Conservation (phyloP, 2,888 invertebrate species). For the Acanthopleura granulata region DNA sequence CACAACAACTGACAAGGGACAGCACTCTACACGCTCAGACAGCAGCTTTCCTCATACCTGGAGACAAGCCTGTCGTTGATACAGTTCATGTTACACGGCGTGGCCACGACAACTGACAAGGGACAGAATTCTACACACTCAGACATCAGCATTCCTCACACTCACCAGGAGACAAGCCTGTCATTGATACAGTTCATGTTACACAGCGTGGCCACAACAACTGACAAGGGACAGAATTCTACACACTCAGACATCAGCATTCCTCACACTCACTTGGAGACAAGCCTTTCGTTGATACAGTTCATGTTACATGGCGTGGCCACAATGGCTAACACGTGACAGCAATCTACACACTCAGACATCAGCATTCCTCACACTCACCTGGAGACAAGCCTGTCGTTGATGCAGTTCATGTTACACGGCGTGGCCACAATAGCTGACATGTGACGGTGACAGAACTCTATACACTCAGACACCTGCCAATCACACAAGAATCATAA, state of each 20-base stretch:
- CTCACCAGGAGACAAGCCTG: conserved; percentile 68
- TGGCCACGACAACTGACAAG: conserved; percentile 87
- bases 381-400: conserved; percentile 75
- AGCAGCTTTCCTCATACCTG: no score
- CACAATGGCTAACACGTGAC: conserved; percentile 89
- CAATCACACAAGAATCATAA: conserved; percentile 21
- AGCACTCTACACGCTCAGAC: conserved; percentile 89
- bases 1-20: conserved; percentile 89
- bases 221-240: conserved; percentile 87
- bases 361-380: no score
- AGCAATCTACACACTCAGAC: conserved; percentile 89
- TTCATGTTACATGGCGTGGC: conserved; percentile 88
- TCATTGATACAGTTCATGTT: conserved; percentile 92
- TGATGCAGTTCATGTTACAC: conserved; percentile 89
- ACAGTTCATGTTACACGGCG: conserved; percentile 88
- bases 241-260: no score
- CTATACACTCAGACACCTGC: conserved; percentile 80
- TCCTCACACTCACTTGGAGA: conserved; percentile 68
- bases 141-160: no score
- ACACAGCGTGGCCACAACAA: conserved; percentile 86
- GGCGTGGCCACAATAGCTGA: conserved; percentile 88
- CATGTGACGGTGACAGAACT: conserved; percentile 90
- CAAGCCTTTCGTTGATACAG: conserved; percentile 82
- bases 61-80: conserved; percentile 79
- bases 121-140: conserved; percentile 90